These are phyloP conservation scores for Horisme vitalbata DNA, from an alignment of 2,888 invertebrate genomes.

Conservation along the genomic window DNA sequence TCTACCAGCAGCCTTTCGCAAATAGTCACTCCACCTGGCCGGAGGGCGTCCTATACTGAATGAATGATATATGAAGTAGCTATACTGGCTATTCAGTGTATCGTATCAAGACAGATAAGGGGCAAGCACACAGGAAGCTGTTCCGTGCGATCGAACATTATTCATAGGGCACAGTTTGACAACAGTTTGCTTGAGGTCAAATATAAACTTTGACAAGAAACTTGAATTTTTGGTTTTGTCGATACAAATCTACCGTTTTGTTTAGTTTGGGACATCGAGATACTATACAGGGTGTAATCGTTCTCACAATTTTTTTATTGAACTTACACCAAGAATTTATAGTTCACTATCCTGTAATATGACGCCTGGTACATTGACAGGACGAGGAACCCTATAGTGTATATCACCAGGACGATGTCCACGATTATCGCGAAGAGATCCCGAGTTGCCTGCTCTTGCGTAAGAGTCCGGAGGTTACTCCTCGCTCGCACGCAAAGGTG, in stretches of 20 bases:
- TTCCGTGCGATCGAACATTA: slow-evolving; percentile 21
- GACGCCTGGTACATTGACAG: slow-evolving; percentile 61
- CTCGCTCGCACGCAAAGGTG: slow-evolving; percentile 36
- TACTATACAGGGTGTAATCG: background rate
- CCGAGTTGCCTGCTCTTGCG: slow-evolving; percentile 43
- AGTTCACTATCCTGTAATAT: slow-evolving; percentile 16
- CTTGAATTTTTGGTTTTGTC: slow-evolving; percentile 33
- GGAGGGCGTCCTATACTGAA: too few relatives aligned
- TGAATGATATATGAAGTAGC: slow-evolving; percentile 52
- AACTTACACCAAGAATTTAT: background rate
- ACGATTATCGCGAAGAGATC: slow-evolving; percentile 60
- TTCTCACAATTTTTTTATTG: slow-evolving; percentile 9
- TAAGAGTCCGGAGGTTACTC: slow-evolving; percentile 41
- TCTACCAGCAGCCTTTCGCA: too few relatives aligned
- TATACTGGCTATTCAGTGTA: slow-evolving; percentile 35
- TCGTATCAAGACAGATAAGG: slow-evolving; percentile 17
- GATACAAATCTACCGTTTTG: slow-evolving; percentile 1
- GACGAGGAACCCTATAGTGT: slow-evolving; percentile 64
- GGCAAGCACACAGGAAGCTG: slow-evolving; percentile 15
- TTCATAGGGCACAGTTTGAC: slow-evolving; percentile 10
- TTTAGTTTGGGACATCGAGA: too few relatives aligned
- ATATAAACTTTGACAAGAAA: slow-evolving; percentile 57
- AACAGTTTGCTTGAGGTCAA: slow-evolving; percentile 36
- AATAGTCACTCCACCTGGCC: too few relatives aligned
- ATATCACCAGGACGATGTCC: slow-evolving; percentile 60